Base-by-base conservation (phyloP, 2,113 vertebrate species). In the Alexandromys fortis region DNA sequence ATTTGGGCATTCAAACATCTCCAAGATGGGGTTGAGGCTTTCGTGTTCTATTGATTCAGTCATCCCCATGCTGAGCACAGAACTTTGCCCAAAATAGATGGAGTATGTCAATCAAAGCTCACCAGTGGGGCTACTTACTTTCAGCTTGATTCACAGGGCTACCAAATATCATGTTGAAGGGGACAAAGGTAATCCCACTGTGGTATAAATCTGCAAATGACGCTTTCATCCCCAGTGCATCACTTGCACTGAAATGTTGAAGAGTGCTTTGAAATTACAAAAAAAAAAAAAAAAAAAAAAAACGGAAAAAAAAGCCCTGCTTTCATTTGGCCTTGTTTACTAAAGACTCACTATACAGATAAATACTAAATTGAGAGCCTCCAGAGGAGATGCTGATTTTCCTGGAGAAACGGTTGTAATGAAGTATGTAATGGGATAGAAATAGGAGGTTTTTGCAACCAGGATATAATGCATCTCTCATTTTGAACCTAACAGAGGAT, bases 81-180 rank as follows among this genome's bases (percentile, higher is more conserved):
- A 96, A 96, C 77, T 97, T 19, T 73, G 94, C 92, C 65, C 88
- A 91, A 89, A 97, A 86, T 82, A 98, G 85, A 75, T 95, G 93
- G 90, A 24, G 45, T 89, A 3, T 92, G 91, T 82, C 96, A 92
- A 94, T 42, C 97, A 97, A 83, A 95, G 96, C 96, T 94, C 92
- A 96, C 95, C 61, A 65, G n/a, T 91, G 76, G 92, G 79, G 86
- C 70, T 92, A 67, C 95, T 97, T 97, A 94, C 94, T 95, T 94
- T 3, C 61, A 24, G 35, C 94, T 97, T 82, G 94, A 97, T 95
- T 97, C 95, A 77, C 85, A 79, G 83, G 21, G 55, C 91, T 98
- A 98, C 98, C 85, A 94, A 95, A 97, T 98, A 96, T 95, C 97
- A 95, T 96, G 26, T 49, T 92, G 95, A 96, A 96, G 73, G 89